A percentile compares a stretch with the other conserved stretches of the same genome.
phyloP scores from a whole-genome alignment of 2,113 vertebrate genomes.

The Rhynchomys soricoides region DNA sequence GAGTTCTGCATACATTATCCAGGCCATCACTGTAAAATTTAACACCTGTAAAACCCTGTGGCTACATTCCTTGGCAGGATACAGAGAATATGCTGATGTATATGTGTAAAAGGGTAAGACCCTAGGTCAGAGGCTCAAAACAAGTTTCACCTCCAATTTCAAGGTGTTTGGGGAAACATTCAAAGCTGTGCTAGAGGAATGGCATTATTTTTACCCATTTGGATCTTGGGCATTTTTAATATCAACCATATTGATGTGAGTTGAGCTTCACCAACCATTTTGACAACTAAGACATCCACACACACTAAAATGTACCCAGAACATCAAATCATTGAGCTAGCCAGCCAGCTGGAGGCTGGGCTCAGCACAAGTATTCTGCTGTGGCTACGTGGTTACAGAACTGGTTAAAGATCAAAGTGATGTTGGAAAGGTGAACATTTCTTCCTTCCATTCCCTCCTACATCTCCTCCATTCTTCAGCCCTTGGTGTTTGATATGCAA shows the following conservation, averaged over 20 bases:
- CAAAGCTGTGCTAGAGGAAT: neutral
- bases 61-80: slow-evolving; percentile 17
- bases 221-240: slow-evolving; percentile 9
- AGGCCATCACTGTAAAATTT: neutral
- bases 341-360: neutral
- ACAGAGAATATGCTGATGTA: slow-evolving; percentile 13
- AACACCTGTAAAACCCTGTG: slow-evolving; percentile 40
- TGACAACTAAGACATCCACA: slow-evolving; percentile 40
- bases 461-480: slow-evolving; percentile 11
- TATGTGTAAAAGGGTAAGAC: neutral
- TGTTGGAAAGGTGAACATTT: neutral
- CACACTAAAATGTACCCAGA: neutral
- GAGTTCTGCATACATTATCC: neutral
- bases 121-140: slow-evolving; percentile 28
- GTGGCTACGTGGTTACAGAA: slow-evolving; percentile 4
- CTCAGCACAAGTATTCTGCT: neutral
- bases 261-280: neutral
- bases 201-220: neutral
- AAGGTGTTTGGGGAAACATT: neutral
- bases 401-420: slow-evolving; percentile 12
- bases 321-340: neutral
- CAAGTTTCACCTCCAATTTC: neutral
- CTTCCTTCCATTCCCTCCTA: neutral
- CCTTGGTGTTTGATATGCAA: slow-evolving; percentile 50
- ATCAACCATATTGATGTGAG: neutral